Base-by-base conservation (phyloP, 2,888 invertebrate species). In the Drosophila vallismaia region DNA sequence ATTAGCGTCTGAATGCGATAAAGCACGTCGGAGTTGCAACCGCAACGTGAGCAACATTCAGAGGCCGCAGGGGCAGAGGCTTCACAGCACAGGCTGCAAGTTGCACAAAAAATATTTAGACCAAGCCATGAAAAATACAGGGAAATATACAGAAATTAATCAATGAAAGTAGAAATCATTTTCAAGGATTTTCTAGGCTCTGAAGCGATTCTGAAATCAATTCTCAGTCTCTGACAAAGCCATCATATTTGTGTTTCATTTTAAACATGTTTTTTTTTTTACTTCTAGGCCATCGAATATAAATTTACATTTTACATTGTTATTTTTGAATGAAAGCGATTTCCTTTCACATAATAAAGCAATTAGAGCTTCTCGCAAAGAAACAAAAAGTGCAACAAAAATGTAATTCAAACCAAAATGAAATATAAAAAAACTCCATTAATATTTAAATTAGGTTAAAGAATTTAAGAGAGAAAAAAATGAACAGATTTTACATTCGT, bases 1-100 rank as follows among this genome's bases (percentile, higher is more conserved):
- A 86, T 86, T 86, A 83, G 71, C 83, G 75, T 81, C 74, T 76
- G 62, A 58, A 40, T 62, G 76, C 71, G 83, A 83, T 83, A 83
- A 84, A 68, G 82, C 83, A 83, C 83, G 83, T 86, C 70, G 75
- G 73, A 71, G 58, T 66, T 49, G 56, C 53, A 49, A 40, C 54
- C 55, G 51, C 73, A 60, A 66, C 72, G 73, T 73, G 66, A 59
- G 67, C 67, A 58, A 48, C 45, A 24, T 31, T 10, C 59, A 29
- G 28, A 48, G 51, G 28, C 28, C 8, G 14, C 4, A 10, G 40
- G 26, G 28, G 19, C 31, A 29, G n/a, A 8, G 14, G 19, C 40
- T 42, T n/a, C n/a, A n/a, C n/a, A n/a, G n/a, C n/a, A n/a, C n/a
- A n/a, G n/a, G n/a, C 3, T 2, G 40, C 40, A 14, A 14, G 40